A percentile compares a stretch with the other conserved stretches of the same genome.
Evolutionary conservation across 2,888 invertebrate genomes (phyloP).

Genomic region (Microplitis deprimator): DNA sequence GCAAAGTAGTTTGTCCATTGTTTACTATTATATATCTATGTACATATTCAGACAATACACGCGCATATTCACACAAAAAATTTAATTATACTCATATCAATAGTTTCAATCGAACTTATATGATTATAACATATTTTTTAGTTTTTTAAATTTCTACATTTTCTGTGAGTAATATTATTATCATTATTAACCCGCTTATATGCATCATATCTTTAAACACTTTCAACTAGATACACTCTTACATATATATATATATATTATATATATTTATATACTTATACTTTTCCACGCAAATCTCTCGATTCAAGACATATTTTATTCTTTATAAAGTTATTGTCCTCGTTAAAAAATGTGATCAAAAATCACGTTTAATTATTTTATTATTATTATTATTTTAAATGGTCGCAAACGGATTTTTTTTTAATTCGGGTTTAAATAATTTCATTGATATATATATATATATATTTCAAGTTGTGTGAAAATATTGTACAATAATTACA

Average conservation of each 20-base stretch:
- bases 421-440: background rate
- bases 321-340: constrained; percentile 60
- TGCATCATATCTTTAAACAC: constrained; percentile 32
- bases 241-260: constrained; percentile 18
- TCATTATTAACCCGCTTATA: constrained; percentile 14
- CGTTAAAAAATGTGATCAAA: constrained; percentile 48
- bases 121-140: constrained; percentile 28
- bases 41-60: background rate
- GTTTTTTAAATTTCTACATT: background rate
- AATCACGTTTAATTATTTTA: background rate
- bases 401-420: background rate
- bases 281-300: constrained; percentile 23
- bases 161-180: background rate
- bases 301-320: constrained; percentile 27
- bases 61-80: background rate
- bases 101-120: background rate
- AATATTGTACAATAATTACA: background rate
- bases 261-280: constrained; percentile 26
- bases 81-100: background rate
- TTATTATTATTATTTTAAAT: background rate
- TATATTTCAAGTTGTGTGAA: background rate
- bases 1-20: background rate
- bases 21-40: background rate
- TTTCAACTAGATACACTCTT: constrained; percentile 52
- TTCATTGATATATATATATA: background rate